phyloP scores from a whole-genome alignment of 2,113 vertebrate species.

The Oryzias curvinotus region DNA sequence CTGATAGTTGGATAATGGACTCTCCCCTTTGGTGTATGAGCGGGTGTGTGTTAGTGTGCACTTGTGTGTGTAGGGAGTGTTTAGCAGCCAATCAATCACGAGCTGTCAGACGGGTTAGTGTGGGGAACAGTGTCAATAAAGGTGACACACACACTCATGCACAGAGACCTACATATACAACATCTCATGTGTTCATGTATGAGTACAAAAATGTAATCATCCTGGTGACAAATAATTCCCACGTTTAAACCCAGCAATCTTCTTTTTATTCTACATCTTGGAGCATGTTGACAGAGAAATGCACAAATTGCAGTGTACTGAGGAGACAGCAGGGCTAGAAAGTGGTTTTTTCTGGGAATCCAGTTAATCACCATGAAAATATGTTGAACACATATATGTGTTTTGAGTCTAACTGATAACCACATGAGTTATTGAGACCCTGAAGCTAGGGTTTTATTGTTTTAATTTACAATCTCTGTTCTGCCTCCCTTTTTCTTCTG shows the following conservation, averaged over 20 bases:
- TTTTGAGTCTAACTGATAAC: too few species aligned
- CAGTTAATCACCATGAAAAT: too few species aligned
- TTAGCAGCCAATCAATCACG: slow-evolving; percentile 67
- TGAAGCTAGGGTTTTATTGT: too few species aligned
- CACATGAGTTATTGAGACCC: too few species aligned
- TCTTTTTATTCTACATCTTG: too few species aligned
- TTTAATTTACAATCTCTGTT: too few species aligned
- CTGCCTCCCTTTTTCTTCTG: too few species aligned
- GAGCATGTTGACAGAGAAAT: too few species aligned
- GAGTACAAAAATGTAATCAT: slow-evolving; percentile 16
- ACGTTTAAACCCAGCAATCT: neutral
- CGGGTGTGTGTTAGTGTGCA: slow-evolving; percentile 29
- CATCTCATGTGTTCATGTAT: neutral
- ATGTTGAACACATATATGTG: too few species aligned
- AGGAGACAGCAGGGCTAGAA: too few species aligned
- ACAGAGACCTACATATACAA: neutral
- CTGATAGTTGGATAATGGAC: slow-evolving; percentile 59
- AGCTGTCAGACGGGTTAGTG: slow-evolving; percentile 60
- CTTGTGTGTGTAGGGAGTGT: slow-evolving; percentile 48
- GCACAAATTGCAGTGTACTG: too few species aligned
- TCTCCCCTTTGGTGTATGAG: slow-evolving; percentile 27
- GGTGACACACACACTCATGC: slow-evolving; percentile 32
- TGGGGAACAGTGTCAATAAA: slow-evolving; percentile 61
- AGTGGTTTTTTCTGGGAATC: too few species aligned
- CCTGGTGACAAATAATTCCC: neutral